A percentile compares a stretch with the other conserved stretches of the same genome.
Evolutionary conservation across 2,113 vertebrate genomes (phyloP).

Genomic region (Chinchilla lanigera): DNA sequence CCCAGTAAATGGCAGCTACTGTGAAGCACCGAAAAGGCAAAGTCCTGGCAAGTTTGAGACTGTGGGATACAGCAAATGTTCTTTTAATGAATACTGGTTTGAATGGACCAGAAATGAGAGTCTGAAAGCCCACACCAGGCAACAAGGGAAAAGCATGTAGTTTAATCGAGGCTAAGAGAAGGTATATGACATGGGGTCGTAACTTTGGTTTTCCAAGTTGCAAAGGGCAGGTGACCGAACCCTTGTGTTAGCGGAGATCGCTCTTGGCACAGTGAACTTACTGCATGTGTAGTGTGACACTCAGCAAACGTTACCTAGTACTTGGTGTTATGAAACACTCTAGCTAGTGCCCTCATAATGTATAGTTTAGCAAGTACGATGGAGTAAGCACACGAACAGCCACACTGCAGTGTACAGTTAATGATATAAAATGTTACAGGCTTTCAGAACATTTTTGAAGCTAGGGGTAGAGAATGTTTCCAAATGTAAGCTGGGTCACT

Average conservation of each 20-base stretch:
- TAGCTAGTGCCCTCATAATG: not conserved
- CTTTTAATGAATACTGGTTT: not conserved
- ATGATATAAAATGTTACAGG: not conserved
- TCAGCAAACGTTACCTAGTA: not conserved
- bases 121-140: not conserved
- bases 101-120: not conserved
- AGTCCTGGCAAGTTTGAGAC: not conserved
- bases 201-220: not conserved
- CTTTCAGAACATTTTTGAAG: not conserved
- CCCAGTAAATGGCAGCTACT: not conserved
- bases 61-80: not conserved
- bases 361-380: not conserved
- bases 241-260: not conserved
- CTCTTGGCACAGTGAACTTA: not conserved
- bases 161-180: not conserved
- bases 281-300: not conserved
- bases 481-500: not conserved
- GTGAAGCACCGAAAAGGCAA: not conserved
- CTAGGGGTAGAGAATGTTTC: not conserved
- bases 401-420: not conserved
- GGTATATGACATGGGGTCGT: not conserved
- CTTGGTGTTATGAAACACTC: not conserved
- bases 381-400: not conserved
- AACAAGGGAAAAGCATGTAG: not conserved
- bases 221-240: not conserved